A percentile compares a stretch with the other conserved stretches of the same genome.
These are phyloP conservation scores for Echeneis naucrates DNA, from an alignment of 2,797 vertebrate genomes.

Conservation along the genomic window DNA sequence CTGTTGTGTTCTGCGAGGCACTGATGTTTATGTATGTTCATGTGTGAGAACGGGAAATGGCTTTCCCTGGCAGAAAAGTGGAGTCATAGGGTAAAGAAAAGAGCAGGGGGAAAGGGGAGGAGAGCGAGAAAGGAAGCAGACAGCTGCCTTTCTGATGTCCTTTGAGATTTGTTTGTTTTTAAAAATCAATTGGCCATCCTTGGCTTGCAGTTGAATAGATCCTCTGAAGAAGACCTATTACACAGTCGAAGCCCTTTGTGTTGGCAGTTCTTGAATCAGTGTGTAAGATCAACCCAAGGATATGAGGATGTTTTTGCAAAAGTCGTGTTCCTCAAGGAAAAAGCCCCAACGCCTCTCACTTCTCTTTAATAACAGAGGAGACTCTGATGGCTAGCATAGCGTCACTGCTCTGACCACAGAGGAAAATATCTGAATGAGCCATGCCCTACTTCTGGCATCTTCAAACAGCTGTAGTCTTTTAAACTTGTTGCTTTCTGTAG, in stretches of 20 bases:
- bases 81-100: conserved; percentile 63
- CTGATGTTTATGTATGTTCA: conserved; percentile 63
- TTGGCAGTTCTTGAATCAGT: conserved; percentile 31
- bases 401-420: conserved; percentile 72
- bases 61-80: conserved; percentile 54
- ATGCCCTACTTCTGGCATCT: conserved; percentile 58
- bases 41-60: conserved; percentile 77
- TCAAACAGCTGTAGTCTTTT: conserved; percentile 53
- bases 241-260: conserved; percentile 32
- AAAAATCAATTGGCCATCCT: conserved; percentile 40
- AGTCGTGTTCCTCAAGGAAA: conserved; percentile 38
- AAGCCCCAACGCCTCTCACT: conserved; percentile 51
- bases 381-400: conserved; percentile 52
- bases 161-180: conserved; percentile 54
- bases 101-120: conserved; percentile 30
- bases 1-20: conserved; percentile 52
- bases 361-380: conserved; percentile 64
- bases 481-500: conserved; percentile 53
- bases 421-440: conserved; percentile 71
- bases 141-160: conserved; percentile 50
- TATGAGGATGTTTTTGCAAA: conserved; percentile 50
- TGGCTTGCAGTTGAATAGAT: conserved; percentile 39
- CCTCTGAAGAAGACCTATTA: conserved; percentile 29
- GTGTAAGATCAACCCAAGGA: conserved; percentile 17
- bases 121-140: conserved; percentile 13